Evolutionary conservation across 1,140 invertebrate species (phyloP).

Genomic region (Frieseomelitta varia): DNA sequence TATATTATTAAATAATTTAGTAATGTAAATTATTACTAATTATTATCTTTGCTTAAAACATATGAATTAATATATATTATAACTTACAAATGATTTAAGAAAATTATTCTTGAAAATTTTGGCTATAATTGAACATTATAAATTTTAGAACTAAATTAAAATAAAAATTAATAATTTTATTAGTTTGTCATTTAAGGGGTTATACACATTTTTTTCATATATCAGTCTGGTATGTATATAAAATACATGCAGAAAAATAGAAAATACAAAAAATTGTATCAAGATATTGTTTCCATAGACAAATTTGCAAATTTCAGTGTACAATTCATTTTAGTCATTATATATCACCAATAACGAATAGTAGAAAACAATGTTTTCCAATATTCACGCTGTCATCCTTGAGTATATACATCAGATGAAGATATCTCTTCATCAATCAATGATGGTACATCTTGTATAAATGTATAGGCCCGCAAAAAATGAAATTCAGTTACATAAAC

Average conservation of each 20-base stretch:
- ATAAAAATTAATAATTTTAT: neutral
- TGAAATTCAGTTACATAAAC: constrained; percentile 84
- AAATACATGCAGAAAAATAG: constrained; percentile 44
- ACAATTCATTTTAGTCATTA: neutral
- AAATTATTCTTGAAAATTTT: neutral
- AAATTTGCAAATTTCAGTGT: constrained; percentile 14
- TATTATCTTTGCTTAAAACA: neutral
- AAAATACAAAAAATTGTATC: constrained; percentile 33
- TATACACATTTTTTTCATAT: constrained; percentile 5
- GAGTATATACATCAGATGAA: constrained; percentile 28
- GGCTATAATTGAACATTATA: neutral
- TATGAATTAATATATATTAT: neutral
- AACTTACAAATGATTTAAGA: neutral
- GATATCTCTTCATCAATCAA: constrained; percentile 33
- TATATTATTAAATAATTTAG: neutral
- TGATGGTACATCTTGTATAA: constrained; percentile 54
- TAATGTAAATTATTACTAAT: neutral
- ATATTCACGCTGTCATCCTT: constrained; percentile 40
- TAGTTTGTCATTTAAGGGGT: constrained; percentile 19
- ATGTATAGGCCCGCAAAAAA: constrained; percentile 67
- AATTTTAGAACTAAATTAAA: neutral
- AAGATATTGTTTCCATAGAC: constrained; percentile 1
- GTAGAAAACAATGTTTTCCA: constrained; percentile 9
- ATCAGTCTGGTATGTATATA: constrained; percentile 32
- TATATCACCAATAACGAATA: constrained; percentile 23